Evolutionary conservation across 2,113 vertebrate genomes (phyloP).

Genomic region (Argyrosomus japonicus): DNA sequence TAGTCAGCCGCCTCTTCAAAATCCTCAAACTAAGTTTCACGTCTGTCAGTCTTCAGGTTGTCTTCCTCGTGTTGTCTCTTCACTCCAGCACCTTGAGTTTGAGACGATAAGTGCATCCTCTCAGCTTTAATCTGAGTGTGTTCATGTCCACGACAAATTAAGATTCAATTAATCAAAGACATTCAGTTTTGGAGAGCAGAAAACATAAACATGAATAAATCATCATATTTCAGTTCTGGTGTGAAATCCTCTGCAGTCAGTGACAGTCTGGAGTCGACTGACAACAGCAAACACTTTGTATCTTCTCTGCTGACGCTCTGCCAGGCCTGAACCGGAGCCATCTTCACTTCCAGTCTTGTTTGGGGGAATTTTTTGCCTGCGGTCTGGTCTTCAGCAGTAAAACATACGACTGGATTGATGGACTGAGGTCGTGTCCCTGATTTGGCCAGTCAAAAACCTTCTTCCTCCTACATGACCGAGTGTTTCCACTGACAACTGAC

Average conservation of each 20-base stretch:
- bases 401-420: slow-evolving; percentile 9
- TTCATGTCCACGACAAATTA: not conserved
- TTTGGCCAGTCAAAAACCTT: not conserved
- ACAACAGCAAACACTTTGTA: not conserved
- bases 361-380: not conserved
- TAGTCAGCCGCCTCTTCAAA: no score
- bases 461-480: not conserved
- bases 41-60: no score
- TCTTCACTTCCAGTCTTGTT: not conserved
- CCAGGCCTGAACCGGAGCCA: not conserved
- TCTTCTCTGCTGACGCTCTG: not conserved
- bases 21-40: no score
- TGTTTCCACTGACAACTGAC: not conserved
- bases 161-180: not conserved
- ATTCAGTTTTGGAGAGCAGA: not conserved
- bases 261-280: not conserved
- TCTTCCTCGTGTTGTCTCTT: not conserved
- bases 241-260: not conserved
- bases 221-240: not conserved
- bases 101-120: not conserved
- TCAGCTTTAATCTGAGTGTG: not conserved
- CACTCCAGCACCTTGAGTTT: not conserved
- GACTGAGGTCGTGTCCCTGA: slow-evolving; percentile 11
- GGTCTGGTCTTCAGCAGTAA: not conserved
- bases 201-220: not conserved